Evolutionary conservation across 2,888 invertebrate genomes (phyloP).

Genomic region (Cyclophora punctaria): DNA sequence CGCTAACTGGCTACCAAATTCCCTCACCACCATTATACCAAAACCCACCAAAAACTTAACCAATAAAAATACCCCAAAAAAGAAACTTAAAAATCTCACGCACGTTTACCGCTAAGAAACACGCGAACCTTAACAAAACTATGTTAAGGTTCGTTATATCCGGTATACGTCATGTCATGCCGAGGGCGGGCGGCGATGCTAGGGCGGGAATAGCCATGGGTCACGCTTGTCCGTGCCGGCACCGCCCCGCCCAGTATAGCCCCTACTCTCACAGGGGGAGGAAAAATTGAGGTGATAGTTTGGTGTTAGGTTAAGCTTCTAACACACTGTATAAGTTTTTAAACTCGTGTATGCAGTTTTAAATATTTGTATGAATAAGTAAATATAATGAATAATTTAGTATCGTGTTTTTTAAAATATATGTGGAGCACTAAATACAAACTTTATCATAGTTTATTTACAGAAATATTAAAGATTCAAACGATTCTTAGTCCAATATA

Average conservation of each 20-base stretch:
- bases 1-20: too few relatives aligned
- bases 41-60: background rate
- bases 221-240: constrained; percentile 53
- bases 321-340: background rate
- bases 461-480: too few relatives aligned
- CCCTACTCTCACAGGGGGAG: constrained; percentile 23
- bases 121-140: constrained; percentile 1
- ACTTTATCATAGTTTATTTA: too few relatives aligned
- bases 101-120: background rate
- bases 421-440: too few relatives aligned
- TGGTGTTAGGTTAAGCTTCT: constrained; percentile 6
- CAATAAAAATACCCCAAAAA: constrained; percentile 2
- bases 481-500: too few relatives aligned
- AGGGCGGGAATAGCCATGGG: constrained; percentile 64
- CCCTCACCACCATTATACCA: too few relatives aligned
- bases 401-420: too few relatives aligned
- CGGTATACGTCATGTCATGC: constrained; percentile 7
- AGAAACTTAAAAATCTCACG: constrained; percentile 1
- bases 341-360: too few relatives aligned
- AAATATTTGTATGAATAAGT: too few relatives aligned
- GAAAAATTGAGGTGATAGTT: constrained; percentile 7
- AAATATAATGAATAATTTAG: too few relatives aligned
- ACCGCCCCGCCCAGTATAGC: constrained; percentile 48
- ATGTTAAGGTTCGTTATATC: constrained; percentile 8
- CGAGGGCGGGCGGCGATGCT: constrained; percentile 36